Evolutionary conservation across 2,888 invertebrate genomes (phyloP), one percentile per base, ranked within the genome.

Genomic region (Aproaerema taeniolella): DNA sequence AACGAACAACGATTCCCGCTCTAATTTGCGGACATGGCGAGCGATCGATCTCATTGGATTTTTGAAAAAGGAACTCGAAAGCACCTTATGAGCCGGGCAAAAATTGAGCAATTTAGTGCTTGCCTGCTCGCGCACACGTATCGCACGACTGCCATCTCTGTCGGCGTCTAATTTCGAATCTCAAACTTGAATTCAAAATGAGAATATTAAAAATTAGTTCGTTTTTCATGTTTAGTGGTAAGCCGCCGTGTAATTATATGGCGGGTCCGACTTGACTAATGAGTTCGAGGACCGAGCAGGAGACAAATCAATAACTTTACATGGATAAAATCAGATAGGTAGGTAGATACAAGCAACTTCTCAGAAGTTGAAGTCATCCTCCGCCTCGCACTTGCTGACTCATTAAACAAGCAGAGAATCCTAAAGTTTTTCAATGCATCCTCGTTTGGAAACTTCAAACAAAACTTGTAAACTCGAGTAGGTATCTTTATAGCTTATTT

Each of bases 1-100:
- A 82, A 82, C 81, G 81, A 82, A 83, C 81, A 74, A 63, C 81
- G 75, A 82, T 79, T 77, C 83, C 72, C 73, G 76, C 71, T 80
- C 82, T 82, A 85, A 85, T 85, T 85, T 83, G 83, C 85, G 73
- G 85, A 80, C 81, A 81, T 77, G 80, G 78, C 77, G 65, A 74
- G 72, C 82, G 81, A 86, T 86, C 82, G 85, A 86, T 82, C 83
- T 83, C 75, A 80, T 83, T 82, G 76, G 80, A 77, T 78, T 85
- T 83, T 83, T 76, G 67, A 75, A 78, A 85, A 85, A 82, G 68
- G 67, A 76, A 75, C 65, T 57, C 67, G 61, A 72, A 70, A 60
- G 67, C 68, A 64, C 65, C 68, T 78, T 71, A 73, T 74, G 77
- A 70, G 65, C 57, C 58, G 64, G 58, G 67, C 80, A 79, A 85